These are phyloP conservation scores for Heteractis magnifica DNA, from an alignment of 92 coral and sea anemone genomes.

Conservation along the genomic window DNA sequence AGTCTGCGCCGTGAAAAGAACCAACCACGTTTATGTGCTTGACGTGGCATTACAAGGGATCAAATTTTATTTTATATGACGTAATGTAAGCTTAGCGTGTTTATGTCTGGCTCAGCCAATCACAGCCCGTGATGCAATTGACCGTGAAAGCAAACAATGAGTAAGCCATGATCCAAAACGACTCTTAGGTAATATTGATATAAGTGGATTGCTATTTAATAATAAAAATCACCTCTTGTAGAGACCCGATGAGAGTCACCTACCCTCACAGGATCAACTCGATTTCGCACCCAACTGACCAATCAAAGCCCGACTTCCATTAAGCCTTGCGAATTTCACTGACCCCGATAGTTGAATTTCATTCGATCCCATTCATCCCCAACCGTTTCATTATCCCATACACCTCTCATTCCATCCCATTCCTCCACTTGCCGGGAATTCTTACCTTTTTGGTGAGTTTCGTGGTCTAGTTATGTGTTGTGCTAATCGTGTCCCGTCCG, in stretches of 20 bases:
- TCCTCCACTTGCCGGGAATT: neutral
- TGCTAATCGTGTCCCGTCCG: conserved; percentile 15
- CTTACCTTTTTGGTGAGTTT: conserved; percentile 16
- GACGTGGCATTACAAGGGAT: conserved; percentile 98
- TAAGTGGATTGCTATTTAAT: conserved; percentile 96
- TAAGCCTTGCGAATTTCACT: conserved; percentile 1
- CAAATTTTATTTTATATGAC: conserved; percentile 93
- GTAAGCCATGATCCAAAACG: conserved; percentile 90
- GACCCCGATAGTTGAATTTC: conserved; percentile 22
- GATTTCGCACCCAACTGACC: conserved; percentile 47
- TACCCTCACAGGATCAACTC: conserved; percentile 58
- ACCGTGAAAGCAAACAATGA: conserved; percentile 88
- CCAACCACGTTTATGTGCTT: conserved; percentile 91
- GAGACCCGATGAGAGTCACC: conserved; percentile 51
- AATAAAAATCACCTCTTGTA: conserved; percentile 81
- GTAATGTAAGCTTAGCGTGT: conserved; percentile 93
- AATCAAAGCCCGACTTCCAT: conserved; percentile 44
- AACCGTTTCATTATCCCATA: neutral
- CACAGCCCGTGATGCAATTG: conserved; percentile 69
- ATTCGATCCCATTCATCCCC: conserved; percentile 11
- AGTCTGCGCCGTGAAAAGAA: conserved; percentile 71
- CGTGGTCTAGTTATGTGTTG: neutral
- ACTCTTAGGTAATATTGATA: conserved; percentile 99
- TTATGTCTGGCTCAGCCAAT: conserved; percentile 73
- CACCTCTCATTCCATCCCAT: neutral